Evolutionary conservation across 1,140 invertebrate genomes (phyloP), one percentile per base, ranked within the genome.

Genomic region (Tetraneura akinire): DNA sequence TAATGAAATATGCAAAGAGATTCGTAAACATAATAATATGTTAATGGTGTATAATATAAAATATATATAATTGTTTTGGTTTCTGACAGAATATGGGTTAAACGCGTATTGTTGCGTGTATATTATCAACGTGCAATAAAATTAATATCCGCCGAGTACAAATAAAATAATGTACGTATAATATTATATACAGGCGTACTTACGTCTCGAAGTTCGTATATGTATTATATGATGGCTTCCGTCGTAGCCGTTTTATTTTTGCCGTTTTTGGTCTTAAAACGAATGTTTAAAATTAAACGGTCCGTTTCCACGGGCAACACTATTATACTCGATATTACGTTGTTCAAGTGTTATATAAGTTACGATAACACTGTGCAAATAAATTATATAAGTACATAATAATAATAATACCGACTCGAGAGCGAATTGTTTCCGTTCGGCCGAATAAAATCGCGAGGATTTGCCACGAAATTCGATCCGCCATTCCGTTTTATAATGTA

Each of bases 371-470:
- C 70, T 51, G 70, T 55, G 70, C 37, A 73, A 73, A 73, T 73
- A 73, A 73, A 73, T 73, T 73, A 73, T 73, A 73, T 55, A 73
- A 73, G 70, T 73, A 51, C n/a, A n/a, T n/a, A n/a, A n/a, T n/a
- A n/a, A n/a, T n/a, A n/a, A n/a, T n/a, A n/a, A n/a, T n/a, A n/a
- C 47, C 16, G 10, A 53, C 47, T 49, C 70, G 21, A 73, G 21
- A 73, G 70, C 32, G 51, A 73, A 73, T 73, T 73, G 70, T 55
- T 73, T 73, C 70, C 49, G 49, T 73, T 37, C 26, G 23, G 51
- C 70, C 14, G 49, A 68, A 68, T 42, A 23, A 47, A 68, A 68
- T 14, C 23, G 23, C n/a, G n/a, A 68, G 23, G 64, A 68, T 23
- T n/a, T n/a, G n/a, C n/a, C n/a, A n/a, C n/a, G n/a, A n/a, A n/a